phyloP scores from a whole-genome alignment of 2,797 vertebrate species.

The Brachyrhaphis roseni region DNA sequence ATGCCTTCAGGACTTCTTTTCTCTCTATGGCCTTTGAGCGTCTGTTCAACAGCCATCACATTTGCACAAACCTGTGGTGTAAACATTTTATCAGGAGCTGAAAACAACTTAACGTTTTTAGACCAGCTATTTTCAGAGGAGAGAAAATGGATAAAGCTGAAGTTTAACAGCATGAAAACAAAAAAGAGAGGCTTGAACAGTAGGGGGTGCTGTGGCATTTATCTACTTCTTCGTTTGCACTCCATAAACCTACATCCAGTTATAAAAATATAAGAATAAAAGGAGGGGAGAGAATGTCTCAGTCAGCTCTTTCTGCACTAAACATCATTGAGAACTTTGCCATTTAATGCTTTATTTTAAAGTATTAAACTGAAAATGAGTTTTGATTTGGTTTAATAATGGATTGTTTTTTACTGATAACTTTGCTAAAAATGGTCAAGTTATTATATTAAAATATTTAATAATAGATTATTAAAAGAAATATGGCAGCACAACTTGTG shows the following conservation, averaged over 20 bases:
- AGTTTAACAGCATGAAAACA: background rate
- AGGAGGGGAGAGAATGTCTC: constrained; percentile 6
- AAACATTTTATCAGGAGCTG: background rate
- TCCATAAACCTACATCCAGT: constrained; percentile 19
- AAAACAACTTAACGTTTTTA: background rate
- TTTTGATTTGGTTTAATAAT: background rate
- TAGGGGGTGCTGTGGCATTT: constrained; percentile 79
- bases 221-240: constrained; percentile 29
- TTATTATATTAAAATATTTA: background rate
- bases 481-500: background rate
- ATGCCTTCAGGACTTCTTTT: background rate
- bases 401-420: background rate
- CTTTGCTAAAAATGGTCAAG: background rate
- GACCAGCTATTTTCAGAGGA: background rate
- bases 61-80: constrained; percentile 1
- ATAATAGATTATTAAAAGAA: background rate
- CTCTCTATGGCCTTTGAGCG: background rate
- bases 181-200: constrained; percentile 45
- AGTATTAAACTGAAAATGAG: background rate
- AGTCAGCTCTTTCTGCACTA: constrained; percentile 19
- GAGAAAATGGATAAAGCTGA: background rate
- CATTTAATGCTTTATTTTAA: background rate
- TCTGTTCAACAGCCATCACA: background rate
- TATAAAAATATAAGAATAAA: background rate
- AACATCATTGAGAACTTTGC: constrained; percentile 24